Base-by-base conservation (phyloP, 2,797 vertebrate genomes). In the Pseudomugil gertrudae region DNA sequence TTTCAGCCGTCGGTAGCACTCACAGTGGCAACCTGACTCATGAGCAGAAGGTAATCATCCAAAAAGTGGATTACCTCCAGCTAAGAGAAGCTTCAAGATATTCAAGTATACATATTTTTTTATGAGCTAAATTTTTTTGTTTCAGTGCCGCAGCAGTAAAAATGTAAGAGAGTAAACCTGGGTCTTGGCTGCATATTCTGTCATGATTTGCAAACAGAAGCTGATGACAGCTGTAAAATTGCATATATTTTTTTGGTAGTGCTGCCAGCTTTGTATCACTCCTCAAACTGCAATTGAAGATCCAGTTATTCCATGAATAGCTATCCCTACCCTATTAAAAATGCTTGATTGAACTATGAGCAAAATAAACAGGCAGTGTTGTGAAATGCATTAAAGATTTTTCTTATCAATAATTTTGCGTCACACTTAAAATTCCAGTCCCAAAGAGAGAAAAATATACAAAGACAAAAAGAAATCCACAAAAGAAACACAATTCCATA, bases 41-140 rank as follows among this genome's bases (percentile, higher is more conserved):
- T 14, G 58, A 78, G 69, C 68, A 32, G 72, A 59, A 81, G 79
- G 79, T 87, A 89, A 89, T 89, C 85, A 89, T 83, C 83, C 88
- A 85, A 79, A 80, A 87, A 87, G 88, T 86, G 71, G 79, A 84
- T 82, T 83, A 84, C 77, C 75, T 70, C 35, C 74, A 63, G 84
- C 70, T 64, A 59, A 68, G 54, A 72, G 50, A 68, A 14, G 19
- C 69, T 70, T 68, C 3, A 54, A 61, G 66, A 52, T 55, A 79
- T 70, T 30, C 47, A 65, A 57, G 21, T 71, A 69, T 30, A 72
- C 64, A 63, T 76, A 61, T 70, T 36, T 50, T 59, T 29, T 29
- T 29, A 29, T 29, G 5, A 29, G 29, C 29, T 29, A n/a, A 6
- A 30, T 6, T 32, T 32, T 32, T 32, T 32, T 29, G 29, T 29